Conservation (phyloP, 2,797 vertebrate genomes). For the Chloroceryle amazona region DNA sequence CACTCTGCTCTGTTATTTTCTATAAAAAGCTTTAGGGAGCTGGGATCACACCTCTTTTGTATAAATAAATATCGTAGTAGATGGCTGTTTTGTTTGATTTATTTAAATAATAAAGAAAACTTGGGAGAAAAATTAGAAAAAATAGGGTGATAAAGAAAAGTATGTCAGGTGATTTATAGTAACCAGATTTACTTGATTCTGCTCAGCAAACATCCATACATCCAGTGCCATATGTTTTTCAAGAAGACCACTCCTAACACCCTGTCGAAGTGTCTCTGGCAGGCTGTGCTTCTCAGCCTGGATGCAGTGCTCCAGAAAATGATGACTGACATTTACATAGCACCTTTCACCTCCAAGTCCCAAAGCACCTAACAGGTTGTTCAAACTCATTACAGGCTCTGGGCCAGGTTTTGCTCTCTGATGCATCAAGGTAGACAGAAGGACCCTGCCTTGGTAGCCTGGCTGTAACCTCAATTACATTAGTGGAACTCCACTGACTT, state of each 20-base stretch:
- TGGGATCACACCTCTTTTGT: background rate
- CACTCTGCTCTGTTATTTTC: background rate
- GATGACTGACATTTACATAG: conserved; percentile 48
- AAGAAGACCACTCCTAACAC: background rate
- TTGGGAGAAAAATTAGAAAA: background rate
- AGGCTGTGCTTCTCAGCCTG: background rate
- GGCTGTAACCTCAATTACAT: background rate
- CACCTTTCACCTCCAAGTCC: conserved; percentile 62
- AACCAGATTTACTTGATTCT: background rate
- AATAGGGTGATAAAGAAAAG: background rate
- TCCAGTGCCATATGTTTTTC: background rate
- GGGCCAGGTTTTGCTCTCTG: conserved; percentile 3
- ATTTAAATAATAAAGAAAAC: background rate
- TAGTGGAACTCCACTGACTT: background rate
- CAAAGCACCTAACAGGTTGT: conserved; percentile 57
- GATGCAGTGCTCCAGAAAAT: conserved; percentile 17
- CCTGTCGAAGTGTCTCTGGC: background rate
- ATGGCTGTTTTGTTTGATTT: background rate
- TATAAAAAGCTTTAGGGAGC: background rate
- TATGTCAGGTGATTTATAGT: background rate
- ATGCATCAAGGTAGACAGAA: background rate
- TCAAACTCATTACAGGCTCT: conserved; percentile 43
- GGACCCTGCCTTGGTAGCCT: background rate
- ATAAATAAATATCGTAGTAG: background rate
- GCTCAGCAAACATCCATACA: background rate